Base-by-base conservation (phyloP, 2,888 invertebrate species). In the Dryocosmus kuriphilus region DNA sequence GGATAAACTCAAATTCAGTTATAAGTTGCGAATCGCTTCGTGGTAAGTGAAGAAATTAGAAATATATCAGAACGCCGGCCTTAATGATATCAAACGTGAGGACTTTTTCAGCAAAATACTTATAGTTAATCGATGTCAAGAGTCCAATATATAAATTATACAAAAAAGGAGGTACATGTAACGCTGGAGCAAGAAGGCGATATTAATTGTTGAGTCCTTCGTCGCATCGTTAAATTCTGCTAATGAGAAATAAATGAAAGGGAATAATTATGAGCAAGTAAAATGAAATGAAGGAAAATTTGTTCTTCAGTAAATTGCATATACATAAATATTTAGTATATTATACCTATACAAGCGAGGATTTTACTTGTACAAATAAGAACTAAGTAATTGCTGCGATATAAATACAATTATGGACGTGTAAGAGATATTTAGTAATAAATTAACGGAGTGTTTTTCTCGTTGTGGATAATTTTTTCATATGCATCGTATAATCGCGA, bases 1-100 rank as follows among this genome's bases (percentile, higher is more conserved):
- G 80, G 78, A 80, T 79, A 65, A 65, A 65, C 24, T 65, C 41
- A 24, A 38, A 41, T 65, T 65, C 32, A 65, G 32, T 65, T 32
- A 57, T 51, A 63, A 63, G 35, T 63, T 22, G 32, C 35, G 32
- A 63, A 63, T 63, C n/a, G 24, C 22, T 65, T 65, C 38, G 38
- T 22, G 24, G 24, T 65, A 65, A 65, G 41, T 65, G 65, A 65
- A 65, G 65, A 65, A 65, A 65, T 65, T 65, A 65, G 62, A 32
- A 63, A 63, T 63, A 63, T 63, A 63, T 32, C 30, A 32, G 32
- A 63, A 35, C 62, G 5, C 35, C n/a, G n/a, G 32, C 30, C n/a
- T 63, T 65, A 65, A 38, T 65, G 38, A 65, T 24, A 65, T 38
- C 22, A 41, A 65, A 38, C 22, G 11, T 22, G 41, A 6, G 24